These are phyloP conservation scores for Cyanistes caeruleus DNA, from an alignment of 2,113 vertebrate species.

Conservation along the genomic window DNA sequence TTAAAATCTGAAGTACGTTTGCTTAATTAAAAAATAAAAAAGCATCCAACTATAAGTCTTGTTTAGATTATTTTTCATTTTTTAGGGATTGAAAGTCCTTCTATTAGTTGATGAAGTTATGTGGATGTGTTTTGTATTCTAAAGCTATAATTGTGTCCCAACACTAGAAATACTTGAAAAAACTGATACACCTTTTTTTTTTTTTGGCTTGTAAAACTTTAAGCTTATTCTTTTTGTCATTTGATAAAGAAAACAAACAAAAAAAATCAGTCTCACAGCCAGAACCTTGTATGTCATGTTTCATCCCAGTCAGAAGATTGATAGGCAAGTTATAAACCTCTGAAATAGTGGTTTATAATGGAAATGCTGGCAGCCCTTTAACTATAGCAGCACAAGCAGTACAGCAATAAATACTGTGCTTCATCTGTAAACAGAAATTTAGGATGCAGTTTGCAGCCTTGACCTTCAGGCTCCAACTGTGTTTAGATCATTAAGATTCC, in stretches of 20 bases:
- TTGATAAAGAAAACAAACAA: slow-evolving; percentile 41
- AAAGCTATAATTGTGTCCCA: not conserved
- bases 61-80: not conserved
- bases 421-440: slow-evolving; percentile 81
- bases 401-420: slow-evolving; percentile 77
- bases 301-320: slow-evolving; percentile 57
- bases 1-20: not conserved
- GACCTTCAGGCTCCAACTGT: slow-evolving; percentile 83
- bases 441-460: slow-evolving; percentile 75
- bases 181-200: not conserved
- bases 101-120: not conserved
- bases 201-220: not conserved
- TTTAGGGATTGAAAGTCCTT: not conserved
- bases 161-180: not conserved
- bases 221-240: not conserved
- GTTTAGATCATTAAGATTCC: slow-evolving; percentile 73
- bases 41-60: not conserved
- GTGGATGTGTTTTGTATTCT: not conserved
- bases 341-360: slow-evolving; percentile 76
- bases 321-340: slow-evolving; percentile 66
- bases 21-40: not conserved
- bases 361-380: slow-evolving; percentile 71
- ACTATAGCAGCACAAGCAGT: slow-evolving; percentile 53
- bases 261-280: slow-evolving; percentile 7
- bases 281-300: slow-evolving; percentile 60